Evolutionary conservation across 2,113 vertebrate genomes (phyloP).

Genomic region (Cercopithecus mona): DNA sequence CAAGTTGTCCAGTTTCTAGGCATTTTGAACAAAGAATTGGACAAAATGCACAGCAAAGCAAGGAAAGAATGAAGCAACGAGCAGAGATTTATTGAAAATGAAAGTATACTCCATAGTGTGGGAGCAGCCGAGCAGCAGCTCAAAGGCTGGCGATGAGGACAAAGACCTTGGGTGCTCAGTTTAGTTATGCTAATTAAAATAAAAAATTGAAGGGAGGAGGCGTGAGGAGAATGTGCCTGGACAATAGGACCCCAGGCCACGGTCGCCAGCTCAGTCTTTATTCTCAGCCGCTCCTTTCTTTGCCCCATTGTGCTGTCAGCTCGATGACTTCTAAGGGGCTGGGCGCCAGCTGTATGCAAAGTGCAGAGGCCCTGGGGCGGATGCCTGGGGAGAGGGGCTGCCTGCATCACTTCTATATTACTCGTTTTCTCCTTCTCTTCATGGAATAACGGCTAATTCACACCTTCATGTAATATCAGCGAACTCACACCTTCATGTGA

Average conservation of each 20-base stretch:
- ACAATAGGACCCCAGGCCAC: not conserved
- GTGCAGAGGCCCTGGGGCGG: not conserved
- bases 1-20: too few species aligned
- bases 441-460: not conserved
- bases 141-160: not conserved
- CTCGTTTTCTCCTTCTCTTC: not conserved
- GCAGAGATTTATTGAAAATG: too few species aligned
- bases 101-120: too few species aligned
- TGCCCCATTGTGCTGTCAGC: not conserved
- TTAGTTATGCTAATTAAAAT: constrained; percentile 27
- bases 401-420: not conserved
- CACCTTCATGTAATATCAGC: not conserved
- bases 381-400: not conserved
- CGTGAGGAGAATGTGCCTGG: too few species aligned
- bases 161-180: not conserved
- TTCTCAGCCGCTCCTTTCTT: not conserved
- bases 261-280: not conserved
- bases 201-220: not conserved
- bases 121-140: too few species aligned
- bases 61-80: too few species aligned
- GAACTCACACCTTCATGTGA: too few species aligned
- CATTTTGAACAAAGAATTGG: too few species aligned
- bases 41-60: too few species aligned
- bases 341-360: constrained; percentile 69
- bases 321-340: not conserved